Evolutionary conservation across 2,113 vertebrate species (phyloP).

Genomic region (Microtus oregoni): DNA sequence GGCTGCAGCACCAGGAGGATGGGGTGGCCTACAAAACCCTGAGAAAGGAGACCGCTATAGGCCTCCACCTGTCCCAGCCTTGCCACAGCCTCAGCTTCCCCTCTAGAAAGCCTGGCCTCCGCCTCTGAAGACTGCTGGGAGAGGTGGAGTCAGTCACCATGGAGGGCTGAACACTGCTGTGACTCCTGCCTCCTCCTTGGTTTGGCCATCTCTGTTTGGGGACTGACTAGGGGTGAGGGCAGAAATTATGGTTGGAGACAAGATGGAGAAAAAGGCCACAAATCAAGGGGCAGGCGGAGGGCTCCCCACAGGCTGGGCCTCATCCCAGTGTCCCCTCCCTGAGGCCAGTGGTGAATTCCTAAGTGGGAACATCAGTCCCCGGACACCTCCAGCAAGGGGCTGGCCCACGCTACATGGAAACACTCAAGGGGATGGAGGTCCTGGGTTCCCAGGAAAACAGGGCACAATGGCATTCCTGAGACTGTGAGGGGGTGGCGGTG

Average conservation of each 20-base stretch:
- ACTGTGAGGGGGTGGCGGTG: accelerated
- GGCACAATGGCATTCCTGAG: neutral
- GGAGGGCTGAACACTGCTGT: neutral
- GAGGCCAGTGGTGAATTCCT: neutral
- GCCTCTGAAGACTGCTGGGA: neutral
- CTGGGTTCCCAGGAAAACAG: neutral
- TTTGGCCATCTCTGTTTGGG: neutral
- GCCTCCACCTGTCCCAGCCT: neutral
- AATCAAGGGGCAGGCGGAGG: neutral
- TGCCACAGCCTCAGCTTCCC: neutral
- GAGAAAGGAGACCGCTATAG: neutral
- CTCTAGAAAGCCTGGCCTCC: neutral
- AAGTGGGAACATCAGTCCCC: neutral
- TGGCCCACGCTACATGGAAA: neutral
- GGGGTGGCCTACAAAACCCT: too few species aligned
- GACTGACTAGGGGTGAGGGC: neutral
- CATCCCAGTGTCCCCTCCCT: neutral
- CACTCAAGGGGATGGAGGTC: neutral
- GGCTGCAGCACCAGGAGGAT: neutral
- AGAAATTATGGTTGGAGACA: conserved; percentile 5
- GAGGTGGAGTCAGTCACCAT: neutral
- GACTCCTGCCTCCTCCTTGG: neutral
- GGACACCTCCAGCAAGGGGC: neutral
- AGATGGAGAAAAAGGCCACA: neutral
- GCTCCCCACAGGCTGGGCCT: neutral